A percentile compares a stretch with the other conserved stretches of the same genome.
phyloP scores from a whole-genome alignment of 2,888 invertebrate genomes.

The Lasioglossum malachurum region DNA sequence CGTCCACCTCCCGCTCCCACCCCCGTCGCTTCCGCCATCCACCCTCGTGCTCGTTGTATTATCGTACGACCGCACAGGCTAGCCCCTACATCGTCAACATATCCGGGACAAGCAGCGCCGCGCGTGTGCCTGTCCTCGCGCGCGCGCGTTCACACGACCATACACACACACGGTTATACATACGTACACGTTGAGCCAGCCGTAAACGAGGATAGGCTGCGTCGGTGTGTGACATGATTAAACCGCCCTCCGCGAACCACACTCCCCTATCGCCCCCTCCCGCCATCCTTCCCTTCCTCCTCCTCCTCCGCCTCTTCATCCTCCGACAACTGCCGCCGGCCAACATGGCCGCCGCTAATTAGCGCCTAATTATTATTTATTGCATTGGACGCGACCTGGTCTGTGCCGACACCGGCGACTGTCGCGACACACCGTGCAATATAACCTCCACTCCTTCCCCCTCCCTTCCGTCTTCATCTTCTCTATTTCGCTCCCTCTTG shows the following conservation, averaged over 20 bases:
- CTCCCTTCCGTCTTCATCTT: too few relatives aligned
- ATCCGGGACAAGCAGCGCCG: slow-evolving; percentile 68
- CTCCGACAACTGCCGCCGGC: slow-evolving; percentile 69
- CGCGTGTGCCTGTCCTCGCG: slow-evolving; percentile 51
- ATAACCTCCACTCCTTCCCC: slow-evolving; percentile 46
- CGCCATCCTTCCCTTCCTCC: slow-evolving; percentile 5
- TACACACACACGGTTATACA: not conserved
- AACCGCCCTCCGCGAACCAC: slow-evolving; percentile 67
- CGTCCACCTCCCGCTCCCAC: slow-evolving; percentile 50
- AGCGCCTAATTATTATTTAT: slow-evolving; percentile 84
- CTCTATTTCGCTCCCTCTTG: too few relatives aligned
- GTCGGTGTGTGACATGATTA: slow-evolving; percentile 79
- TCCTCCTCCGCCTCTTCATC: slow-evolving; percentile 10
- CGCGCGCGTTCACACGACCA: slow-evolving; percentile 16
- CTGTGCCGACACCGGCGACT: slow-evolving; percentile 54
- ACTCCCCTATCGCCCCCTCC: slow-evolving; percentile 34
- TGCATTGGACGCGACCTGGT: slow-evolving; percentile 74
- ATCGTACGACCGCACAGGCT: slow-evolving; percentile 79
- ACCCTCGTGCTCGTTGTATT: slow-evolving; percentile 78
- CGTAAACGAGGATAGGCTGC: slow-evolving; percentile 39
- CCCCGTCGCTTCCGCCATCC: slow-evolving; percentile 54
- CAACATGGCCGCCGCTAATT: slow-evolving; percentile 82
- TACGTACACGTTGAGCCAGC: slow-evolving; percentile 12
- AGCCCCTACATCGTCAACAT: slow-evolving; percentile 82
- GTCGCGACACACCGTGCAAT: slow-evolving; percentile 68